Percentiles rank a stretch among this genome's conserved stretches.
Evolutionary conservation across 2,797 vertebrate genomes (phyloP).

Genomic region (Pseudopleuronectes americanus): DNA sequence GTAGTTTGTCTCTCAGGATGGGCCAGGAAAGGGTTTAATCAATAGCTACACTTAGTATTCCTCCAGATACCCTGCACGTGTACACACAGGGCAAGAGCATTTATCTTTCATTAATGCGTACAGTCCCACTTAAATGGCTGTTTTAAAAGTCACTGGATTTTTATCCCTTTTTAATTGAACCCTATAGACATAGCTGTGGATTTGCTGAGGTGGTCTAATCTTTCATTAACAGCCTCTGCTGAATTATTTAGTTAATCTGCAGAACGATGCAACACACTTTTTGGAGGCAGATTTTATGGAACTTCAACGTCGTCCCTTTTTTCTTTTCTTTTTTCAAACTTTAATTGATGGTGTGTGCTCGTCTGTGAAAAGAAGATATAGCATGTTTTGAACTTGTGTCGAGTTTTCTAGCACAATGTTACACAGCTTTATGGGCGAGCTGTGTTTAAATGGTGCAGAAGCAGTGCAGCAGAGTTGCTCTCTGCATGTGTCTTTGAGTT

Average conservation of each 20-base stretch:
- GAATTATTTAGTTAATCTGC: constrained; percentile 68
- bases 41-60: constrained; percentile 77
- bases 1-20: constrained; percentile 72
- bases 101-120: constrained; percentile 80
- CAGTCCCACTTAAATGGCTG: constrained; percentile 66
- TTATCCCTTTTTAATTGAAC: constrained; percentile 82
- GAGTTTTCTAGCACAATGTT: constrained; percentile 1
- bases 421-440: constrained; percentile 9
- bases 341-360: neutral
- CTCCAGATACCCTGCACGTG: constrained; percentile 58
- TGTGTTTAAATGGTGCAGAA: constrained; percentile 7
- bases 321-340: neutral
- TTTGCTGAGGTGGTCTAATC: constrained; percentile 72
- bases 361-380: neutral
- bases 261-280: constrained; percentile 44
- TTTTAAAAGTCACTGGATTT: constrained; percentile 75
- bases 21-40: constrained; percentile 68
- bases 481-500: constrained; percentile 29
- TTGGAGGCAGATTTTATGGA: constrained; percentile 23
- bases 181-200: constrained; percentile 65
- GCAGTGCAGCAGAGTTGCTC: constrained; percentile 16
- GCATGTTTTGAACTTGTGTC: neutral
- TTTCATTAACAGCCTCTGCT: constrained; percentile 69
- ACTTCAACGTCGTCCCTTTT: neutral
- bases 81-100: constrained; percentile 64